Conservation (phyloP, 2,888 invertebrate species). For the Epirrhoe alternata region DNA sequence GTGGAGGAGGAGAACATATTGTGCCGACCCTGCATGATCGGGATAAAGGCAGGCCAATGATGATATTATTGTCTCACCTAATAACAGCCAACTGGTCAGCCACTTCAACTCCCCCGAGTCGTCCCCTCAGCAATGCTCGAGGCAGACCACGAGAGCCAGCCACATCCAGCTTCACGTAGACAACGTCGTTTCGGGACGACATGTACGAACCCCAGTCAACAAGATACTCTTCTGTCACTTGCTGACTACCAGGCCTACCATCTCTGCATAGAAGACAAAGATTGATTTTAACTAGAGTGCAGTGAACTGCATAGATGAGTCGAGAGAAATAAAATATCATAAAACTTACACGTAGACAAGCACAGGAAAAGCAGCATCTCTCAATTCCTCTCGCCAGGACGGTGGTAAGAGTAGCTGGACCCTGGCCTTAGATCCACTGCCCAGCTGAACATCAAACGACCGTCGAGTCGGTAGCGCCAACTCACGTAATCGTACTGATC, state of each 20-base stretch:
- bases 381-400: constrained; percentile 93
- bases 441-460: constrained; percentile 93
- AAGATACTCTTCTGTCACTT: constrained; percentile 94
- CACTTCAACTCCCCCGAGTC: constrained; percentile 95
- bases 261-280: constrained; percentile 85
- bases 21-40: no score
- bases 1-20: no score
- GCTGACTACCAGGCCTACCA: constrained; percentile 96
- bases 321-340: neutral
- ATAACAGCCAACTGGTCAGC: constrained; percentile 96
- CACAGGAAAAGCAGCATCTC: constrained; percentile 95
- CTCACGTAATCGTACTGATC: constrained; percentile 88
- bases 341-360: constrained; percentile 92
- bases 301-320: neutral
- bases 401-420: constrained; percentile 95
- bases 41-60: no score
- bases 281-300: neutral
- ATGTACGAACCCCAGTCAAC: constrained; percentile 97
- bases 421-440: constrained; percentile 94
- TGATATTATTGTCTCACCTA: constrained; percentile 80
- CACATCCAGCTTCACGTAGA: constrained; percentile 96
- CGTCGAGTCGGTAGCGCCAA: constrained; percentile 93
- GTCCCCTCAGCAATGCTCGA: constrained; percentile 91
- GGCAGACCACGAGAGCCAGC: constrained; percentile 93
- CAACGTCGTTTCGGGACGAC: constrained; percentile 95